Base-by-base conservation (phyloP, 1,140 invertebrate species). In the Solen grandis region DNA sequence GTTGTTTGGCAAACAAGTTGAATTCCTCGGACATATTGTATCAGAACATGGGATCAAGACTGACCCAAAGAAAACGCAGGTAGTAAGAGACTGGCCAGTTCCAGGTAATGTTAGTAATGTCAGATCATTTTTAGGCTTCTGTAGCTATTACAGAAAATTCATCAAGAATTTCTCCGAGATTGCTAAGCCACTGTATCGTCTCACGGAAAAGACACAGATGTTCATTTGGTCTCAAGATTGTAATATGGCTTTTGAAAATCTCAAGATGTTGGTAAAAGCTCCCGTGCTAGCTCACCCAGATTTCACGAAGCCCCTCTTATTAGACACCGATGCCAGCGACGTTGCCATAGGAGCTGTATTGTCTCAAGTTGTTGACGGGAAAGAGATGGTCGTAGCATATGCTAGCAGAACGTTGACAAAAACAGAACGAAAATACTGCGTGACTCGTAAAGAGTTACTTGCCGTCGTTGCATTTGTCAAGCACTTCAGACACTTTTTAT, bases 1-100 rank as follows among this genome's bases (percentile, higher is more conserved):
- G 38, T 93, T 93, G 79, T 89, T 87, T 22, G 69, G 87, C 50
- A 76, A 27, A n/a, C n/a, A n/a, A n/a, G n/a, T n/a, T n/a, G n/a
- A n/a, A n/a, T n/a, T n/a, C n/a, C n/a, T n/a, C n/a, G n/a, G n/a
- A n/a, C n/a, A n/a, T n/a, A n/a, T n/a, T n/a, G n/a, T n/a, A n/a
- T n/a, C n/a, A n/a, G n/a, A 22, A n/a, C 88, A 36, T 13, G 87
- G 83, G 13, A 69, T 89, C 16, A 36, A 36, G 14, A 65, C 83
- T 5, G 80, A 88, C 66, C 75, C 57, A 16, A 69, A 82, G 3
- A 91, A 91, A 63, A 75, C 84, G 22, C 33, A 81, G 46, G 76
- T 76, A 22, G 59, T 91, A n/a, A n/a, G n/a, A n/a, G n/a, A n/a
- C n/a, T n/a, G n/a, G n/a, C n/a, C n/a, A n/a, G n/a, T n/a, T n/a